Evolutionary conservation across 2,888 invertebrate species (phyloP).

Genomic region (Pheosia gnoma): DNA sequence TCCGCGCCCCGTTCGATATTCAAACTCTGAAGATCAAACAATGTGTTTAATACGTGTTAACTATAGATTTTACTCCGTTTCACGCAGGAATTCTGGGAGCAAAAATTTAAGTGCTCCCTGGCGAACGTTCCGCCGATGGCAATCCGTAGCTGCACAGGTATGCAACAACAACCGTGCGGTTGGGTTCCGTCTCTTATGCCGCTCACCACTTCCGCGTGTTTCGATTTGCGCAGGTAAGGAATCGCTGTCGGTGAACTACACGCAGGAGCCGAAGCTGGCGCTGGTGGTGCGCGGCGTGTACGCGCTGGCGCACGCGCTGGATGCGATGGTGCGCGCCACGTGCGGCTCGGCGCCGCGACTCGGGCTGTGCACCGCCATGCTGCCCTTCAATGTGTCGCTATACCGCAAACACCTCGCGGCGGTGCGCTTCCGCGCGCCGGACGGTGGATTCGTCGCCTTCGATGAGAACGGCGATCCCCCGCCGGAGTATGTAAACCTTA

Average conservation of each 20-base stretch:
- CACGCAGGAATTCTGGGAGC: slow-evolving; percentile 91
- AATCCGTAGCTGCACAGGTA: slow-evolving; percentile 43
- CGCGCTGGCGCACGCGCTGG: slow-evolving; percentile 89
- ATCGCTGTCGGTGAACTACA: slow-evolving; percentile 80
- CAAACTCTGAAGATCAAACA: neutral
- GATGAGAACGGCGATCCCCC: slow-evolving; percentile 91
- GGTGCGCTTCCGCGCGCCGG: slow-evolving; percentile 86
- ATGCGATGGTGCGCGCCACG: slow-evolving; percentile 86
- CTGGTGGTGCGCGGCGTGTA: slow-evolving; percentile 91
- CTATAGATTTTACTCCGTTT: slow-evolving; percentile 22
- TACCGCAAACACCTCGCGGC: slow-evolving; percentile 88
- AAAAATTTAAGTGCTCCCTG: slow-evolving; percentile 86
- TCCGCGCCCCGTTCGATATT: slow-evolving; percentile 13
- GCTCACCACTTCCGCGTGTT: neutral
- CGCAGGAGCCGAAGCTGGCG: slow-evolving; percentile 90
- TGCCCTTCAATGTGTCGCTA: slow-evolving; percentile 88
- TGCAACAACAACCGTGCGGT: neutral
- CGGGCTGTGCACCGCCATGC: slow-evolving; percentile 85
- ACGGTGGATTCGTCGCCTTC: slow-evolving; percentile 87
- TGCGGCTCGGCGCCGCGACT: slow-evolving; percentile 37
- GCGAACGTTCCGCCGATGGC: slow-evolving; percentile 31
- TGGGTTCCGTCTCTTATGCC: neutral
- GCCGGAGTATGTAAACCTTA: slow-evolving; percentile 83
- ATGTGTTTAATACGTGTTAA: too few relatives aligned
- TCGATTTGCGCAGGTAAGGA: slow-evolving; percentile 76